Evolutionary conservation across 1,140 invertebrate genomes (phyloP), one percentile per base, ranked within the genome.

Genomic region (Coelopa frigida): DNA sequence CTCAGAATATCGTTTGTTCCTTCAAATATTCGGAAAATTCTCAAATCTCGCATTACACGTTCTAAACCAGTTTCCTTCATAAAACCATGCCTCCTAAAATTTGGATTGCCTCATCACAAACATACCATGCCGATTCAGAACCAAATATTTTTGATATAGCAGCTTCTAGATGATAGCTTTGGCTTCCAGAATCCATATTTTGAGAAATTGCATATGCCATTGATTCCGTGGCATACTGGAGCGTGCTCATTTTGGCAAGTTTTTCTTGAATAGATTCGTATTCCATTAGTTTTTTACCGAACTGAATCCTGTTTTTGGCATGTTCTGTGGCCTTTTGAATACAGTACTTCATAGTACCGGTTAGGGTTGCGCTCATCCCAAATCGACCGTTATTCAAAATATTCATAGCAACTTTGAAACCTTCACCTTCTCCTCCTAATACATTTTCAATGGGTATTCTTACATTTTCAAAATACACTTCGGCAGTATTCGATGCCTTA

Each of bases 371-470:
- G 36, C 86, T 89, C 94, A 99, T 99, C 49, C 96, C 95, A 76
- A 99, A 99, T 44, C 96, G 77, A 20, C 97, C 97, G 73, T 97
- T 98, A 71, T 99, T 99, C 11, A 99, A 75, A 70, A 99, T 98
- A 66, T 94, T 94, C 92, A 99, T 98, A 6, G 97, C 97, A 48
- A 99, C 90, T 77, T 99, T 99, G 71, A 99, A 99, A n/a, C 96
- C 96, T 72, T 94, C 84, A 14, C 96, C 96, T 54, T 94, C 83
- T 55, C 84, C 84, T 48, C 93, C 94, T 5, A 99, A 73, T 44
- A 99, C 78, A 78, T 99, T 98, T 73, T 94, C 92, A 4, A 82
- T 78, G 11, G 97, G 96, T 49, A 99, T 81, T 72, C 90, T 93
- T 3, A 91, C 88, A 74, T 99, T 88, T 62, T 99, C 96, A 72